Evolutionary conservation across 2,888 invertebrate species (phyloP).

Genomic region (Amphimallon solstitiale): DNA sequence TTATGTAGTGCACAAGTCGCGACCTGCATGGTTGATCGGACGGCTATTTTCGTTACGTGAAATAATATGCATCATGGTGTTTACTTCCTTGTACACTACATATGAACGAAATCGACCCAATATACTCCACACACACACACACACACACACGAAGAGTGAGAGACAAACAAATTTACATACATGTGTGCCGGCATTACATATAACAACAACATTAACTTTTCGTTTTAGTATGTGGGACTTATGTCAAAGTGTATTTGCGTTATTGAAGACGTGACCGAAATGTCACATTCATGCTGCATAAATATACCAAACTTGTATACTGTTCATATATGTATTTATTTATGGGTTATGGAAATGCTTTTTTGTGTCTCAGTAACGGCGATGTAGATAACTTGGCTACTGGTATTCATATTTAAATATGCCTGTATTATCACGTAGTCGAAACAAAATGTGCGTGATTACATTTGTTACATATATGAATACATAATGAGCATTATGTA

Average conservation of each 20-base stretch:
- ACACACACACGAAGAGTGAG: too few species aligned
- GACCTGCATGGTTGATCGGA: slow-evolving; percentile 28
- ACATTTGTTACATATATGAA: too few species aligned
- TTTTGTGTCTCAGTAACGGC: too few species aligned
- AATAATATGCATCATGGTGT: slow-evolving; percentile 2
- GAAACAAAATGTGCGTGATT: too few species aligned
- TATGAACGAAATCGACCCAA: background rate
- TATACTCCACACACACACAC: too few species aligned
- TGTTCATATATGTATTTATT: background rate
- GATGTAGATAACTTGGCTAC: too few species aligned
- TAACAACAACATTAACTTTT: background rate
- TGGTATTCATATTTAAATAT: too few species aligned
- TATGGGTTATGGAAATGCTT: background rate
- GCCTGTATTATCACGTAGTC: too few species aligned
- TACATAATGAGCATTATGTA: too few species aligned
- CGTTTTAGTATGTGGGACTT: slow-evolving; percentile 26
- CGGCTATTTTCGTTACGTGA: slow-evolving; percentile 2
- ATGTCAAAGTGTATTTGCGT: slow-evolving; percentile 18
- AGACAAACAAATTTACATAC: too few species aligned
- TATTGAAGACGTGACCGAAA: slow-evolving; percentile 22
- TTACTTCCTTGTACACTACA: slow-evolving; percentile 2
- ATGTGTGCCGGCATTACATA: too few species aligned
- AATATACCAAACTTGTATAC: background rate
- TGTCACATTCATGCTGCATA: background rate
- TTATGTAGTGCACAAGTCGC: slow-evolving; percentile 37